Percentiles rank a stretch among this genome's conserved stretches.
These are phyloP conservation scores for Zaprionus nigranus DNA, from an alignment of 1,140 invertebrate genomes.

Conservation along the genomic window DNA sequence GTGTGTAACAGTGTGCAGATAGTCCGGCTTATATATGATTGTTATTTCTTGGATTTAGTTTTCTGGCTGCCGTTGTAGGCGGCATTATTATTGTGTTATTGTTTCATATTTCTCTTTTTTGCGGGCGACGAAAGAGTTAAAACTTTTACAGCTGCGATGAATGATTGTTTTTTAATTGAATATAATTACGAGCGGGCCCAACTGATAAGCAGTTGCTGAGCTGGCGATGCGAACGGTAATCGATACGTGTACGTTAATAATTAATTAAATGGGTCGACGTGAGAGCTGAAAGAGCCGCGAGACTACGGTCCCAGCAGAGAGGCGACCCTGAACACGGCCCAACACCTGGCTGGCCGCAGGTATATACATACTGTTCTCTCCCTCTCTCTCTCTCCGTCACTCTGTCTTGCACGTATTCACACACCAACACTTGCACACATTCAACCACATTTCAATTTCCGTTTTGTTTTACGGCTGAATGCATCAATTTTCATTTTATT, in stretches of 20 bases:
- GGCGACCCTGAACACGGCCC: slow-evolving; percentile 33
- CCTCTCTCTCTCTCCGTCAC: background rate
- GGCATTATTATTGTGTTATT: slow-evolving; percentile 21
- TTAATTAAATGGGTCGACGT: slow-evolving; percentile 28
- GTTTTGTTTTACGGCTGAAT: slow-evolving; percentile 77
- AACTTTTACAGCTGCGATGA: slow-evolving; percentile 47
- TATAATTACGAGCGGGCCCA: slow-evolving; percentile 47
- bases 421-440: slow-evolving; percentile 23
- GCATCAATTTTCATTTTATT: slow-evolving; percentile 79
- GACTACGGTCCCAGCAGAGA: background rate
- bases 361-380: background rate
- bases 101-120: slow-evolving; percentile 13
- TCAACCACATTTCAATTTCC: slow-evolving; percentile 76
- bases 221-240: slow-evolving; percentile 21
- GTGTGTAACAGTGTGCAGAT: slow-evolving; percentile 41
- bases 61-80: slow-evolving; percentile 42
- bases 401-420: background rate
- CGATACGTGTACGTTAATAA: slow-evolving; percentile 25
- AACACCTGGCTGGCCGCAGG: slow-evolving; percentile 17
- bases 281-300: slow-evolving; percentile 1
- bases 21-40: slow-evolving; percentile 59
- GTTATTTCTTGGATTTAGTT: slow-evolving; percentile 33
- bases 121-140: slow-evolving; percentile 52
- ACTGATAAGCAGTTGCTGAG: slow-evolving; percentile 37
- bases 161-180: slow-evolving; percentile 75